Conservation (phyloP, 2,888 invertebrate genomes). For the Pyrocoelia pectoralis region DNA sequence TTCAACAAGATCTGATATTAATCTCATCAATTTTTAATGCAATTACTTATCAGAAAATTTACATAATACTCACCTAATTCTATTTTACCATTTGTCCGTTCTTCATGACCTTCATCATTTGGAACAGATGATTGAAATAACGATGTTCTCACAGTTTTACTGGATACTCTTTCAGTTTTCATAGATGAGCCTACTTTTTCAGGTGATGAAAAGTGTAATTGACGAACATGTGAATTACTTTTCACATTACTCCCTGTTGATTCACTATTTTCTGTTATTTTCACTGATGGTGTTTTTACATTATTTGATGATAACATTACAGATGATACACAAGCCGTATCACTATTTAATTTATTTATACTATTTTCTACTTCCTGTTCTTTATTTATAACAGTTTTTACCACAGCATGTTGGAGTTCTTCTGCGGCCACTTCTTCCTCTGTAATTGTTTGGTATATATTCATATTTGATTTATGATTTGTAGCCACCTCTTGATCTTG, state of each 20-base stretch:
- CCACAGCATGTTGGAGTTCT: background rate
- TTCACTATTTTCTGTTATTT: slow-evolving; percentile 14
- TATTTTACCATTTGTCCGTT: background rate
- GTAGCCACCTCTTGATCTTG: background rate
- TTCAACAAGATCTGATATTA: no score
- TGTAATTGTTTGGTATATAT: background rate
- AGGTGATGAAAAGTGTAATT: slow-evolving; percentile 50
- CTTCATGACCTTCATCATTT: background rate
- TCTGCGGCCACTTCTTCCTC: background rate
- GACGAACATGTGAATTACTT: slow-evolving; percentile 48
- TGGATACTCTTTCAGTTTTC: background rate
- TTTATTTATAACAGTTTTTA: background rate
- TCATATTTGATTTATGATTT: background rate
- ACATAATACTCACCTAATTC: background rate
- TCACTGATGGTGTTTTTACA: background rate
- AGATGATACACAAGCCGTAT: background rate
- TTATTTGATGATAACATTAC: background rate
- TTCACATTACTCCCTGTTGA: slow-evolving; percentile 29
- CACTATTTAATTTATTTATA: background rate
- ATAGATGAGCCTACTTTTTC: slow-evolving; percentile 16
- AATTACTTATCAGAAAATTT: no score
- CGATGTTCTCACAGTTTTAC: slow-evolving; percentile 11
- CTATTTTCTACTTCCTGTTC: background rate
- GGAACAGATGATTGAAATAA: slow-evolving; percentile 26
- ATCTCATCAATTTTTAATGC: no score